Conservation (phyloP, 2,888 invertebrate species). For the Clostera curtula region DNA sequence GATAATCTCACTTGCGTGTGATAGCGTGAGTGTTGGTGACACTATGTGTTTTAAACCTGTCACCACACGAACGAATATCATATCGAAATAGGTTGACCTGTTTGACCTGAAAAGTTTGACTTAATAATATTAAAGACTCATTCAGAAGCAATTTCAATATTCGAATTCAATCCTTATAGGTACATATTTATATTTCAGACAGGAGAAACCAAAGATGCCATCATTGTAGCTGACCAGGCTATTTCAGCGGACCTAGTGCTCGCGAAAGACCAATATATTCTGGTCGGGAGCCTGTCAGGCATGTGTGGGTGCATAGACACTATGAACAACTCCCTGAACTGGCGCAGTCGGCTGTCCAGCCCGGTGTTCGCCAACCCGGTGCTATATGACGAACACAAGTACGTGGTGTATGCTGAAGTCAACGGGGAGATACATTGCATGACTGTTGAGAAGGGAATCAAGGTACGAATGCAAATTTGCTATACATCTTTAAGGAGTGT, state of each 20-base stretch:
- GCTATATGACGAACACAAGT: constrained; percentile 68
- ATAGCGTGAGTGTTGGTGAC: too few species aligned
- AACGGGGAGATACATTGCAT: constrained; percentile 73
- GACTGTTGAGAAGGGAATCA: constrained; percentile 61
- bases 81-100: not conserved
- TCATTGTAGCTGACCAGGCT: constrained; percentile 51
- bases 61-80: too few species aligned
- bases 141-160: too few species aligned
- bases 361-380: constrained; percentile 81
- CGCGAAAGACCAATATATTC: constrained; percentile 49
- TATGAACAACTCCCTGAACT: constrained; percentile 67
- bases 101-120: too few species aligned
- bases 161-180: too few species aligned
- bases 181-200: constrained; percentile 49
- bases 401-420: constrained; percentile 73
- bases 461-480: constrained; percentile 37
- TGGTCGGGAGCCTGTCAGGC: constrained; percentile 76
- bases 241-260: constrained; percentile 65
- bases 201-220: constrained; percentile 50
- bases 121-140: too few species aligned
- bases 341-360: constrained; percentile 74
- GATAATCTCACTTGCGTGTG: constrained; percentile 1
- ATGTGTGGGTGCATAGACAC: constrained; percentile 69
- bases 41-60: too few species aligned
- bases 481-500: not conserved